These are phyloP conservation scores for Plecotus auritus DNA, from an alignment of 2,113 vertebrate genomes.

Conservation along the genomic window DNA sequence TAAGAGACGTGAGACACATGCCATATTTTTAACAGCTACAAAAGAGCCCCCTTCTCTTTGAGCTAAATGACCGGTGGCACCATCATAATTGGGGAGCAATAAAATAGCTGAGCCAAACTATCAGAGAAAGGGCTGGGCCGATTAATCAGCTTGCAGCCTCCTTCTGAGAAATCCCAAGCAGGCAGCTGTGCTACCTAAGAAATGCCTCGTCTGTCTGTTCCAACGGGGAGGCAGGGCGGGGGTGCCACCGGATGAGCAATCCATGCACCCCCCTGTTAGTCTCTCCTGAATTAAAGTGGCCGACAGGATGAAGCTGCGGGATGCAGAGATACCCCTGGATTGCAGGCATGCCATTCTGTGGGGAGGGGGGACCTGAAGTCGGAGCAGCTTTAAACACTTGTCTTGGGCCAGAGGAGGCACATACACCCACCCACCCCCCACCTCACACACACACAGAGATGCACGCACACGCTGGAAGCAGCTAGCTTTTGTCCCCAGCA, in stretches of 20 bases:
- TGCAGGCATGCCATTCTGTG: neutral
- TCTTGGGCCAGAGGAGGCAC: neutral
- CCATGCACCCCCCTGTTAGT: neutral
- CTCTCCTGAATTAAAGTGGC: slow-evolving; percentile 43
- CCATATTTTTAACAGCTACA: slow-evolving; percentile 63
- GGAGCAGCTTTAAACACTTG: slow-evolving; percentile 7
- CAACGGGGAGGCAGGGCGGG: slow-evolving; percentile 35
- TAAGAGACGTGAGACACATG: slow-evolving; percentile 64
- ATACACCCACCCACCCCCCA: neutral
- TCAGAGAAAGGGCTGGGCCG: slow-evolving; percentile 77
- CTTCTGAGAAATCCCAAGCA: slow-evolving; percentile 68
- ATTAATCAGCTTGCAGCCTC: slow-evolving; percentile 80
- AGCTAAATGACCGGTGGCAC: slow-evolving; percentile 75
- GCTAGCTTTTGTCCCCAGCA: neutral
- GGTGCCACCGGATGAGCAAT: slow-evolving; percentile 45
- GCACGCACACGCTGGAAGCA: neutral
- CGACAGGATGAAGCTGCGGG: neutral
- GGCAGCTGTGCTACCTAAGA: slow-evolving; percentile 64
- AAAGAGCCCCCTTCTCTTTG: slow-evolving; percentile 61
- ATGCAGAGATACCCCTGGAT: neutral
- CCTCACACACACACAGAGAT: neutral
- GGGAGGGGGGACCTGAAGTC: slow-evolving; percentile 10
- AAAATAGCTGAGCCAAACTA: slow-evolving; percentile 77
- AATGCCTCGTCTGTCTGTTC: slow-evolving; percentile 74
- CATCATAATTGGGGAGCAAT: slow-evolving; percentile 78